Evolutionary conservation across 2,888 invertebrate species (phyloP).

Genomic region (Rhamphomyia laevipes): DNA sequence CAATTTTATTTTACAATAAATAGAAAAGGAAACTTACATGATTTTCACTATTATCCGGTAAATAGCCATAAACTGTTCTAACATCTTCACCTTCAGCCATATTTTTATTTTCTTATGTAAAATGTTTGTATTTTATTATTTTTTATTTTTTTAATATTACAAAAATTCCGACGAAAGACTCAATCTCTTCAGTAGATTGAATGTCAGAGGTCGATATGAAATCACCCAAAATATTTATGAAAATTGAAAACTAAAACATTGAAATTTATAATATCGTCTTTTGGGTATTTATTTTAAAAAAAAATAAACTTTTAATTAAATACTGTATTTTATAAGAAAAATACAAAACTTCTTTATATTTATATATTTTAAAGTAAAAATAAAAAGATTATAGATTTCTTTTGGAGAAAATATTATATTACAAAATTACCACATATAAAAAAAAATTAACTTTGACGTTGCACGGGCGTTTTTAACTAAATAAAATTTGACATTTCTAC

Average conservation of each 20-base stretch:
- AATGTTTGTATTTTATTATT: slow-evolving; percentile 23
- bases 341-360: too few relatives aligned
- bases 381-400: too few relatives aligned
- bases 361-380: too few relatives aligned
- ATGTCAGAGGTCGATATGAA: not conserved
- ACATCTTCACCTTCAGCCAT: slow-evolving; percentile 26
- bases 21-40: slow-evolving; percentile 7
- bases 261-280: not conserved
- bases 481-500: too few relatives aligned
- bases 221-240: not conserved
- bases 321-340: too few relatives aligned
- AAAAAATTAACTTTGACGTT: too few relatives aligned
- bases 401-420: too few relatives aligned
- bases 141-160: not conserved
- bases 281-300: too few relatives aligned
- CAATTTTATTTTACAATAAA: not conserved
- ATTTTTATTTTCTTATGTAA: slow-evolving; percentile 13
- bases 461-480: too few relatives aligned
- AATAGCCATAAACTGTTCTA: slow-evolving; percentile 29
- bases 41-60: slow-evolving; percentile 20
- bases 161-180: not conserved
- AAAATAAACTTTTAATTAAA: too few relatives aligned
- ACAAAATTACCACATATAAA: too few relatives aligned
- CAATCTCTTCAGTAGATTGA: not conserved
- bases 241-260: not conserved